Evolutionary conservation across 1,140 invertebrate genomes (phyloP), one percentile per base, ranked within the genome.

Genomic region (Ephestia elutella): DNA sequence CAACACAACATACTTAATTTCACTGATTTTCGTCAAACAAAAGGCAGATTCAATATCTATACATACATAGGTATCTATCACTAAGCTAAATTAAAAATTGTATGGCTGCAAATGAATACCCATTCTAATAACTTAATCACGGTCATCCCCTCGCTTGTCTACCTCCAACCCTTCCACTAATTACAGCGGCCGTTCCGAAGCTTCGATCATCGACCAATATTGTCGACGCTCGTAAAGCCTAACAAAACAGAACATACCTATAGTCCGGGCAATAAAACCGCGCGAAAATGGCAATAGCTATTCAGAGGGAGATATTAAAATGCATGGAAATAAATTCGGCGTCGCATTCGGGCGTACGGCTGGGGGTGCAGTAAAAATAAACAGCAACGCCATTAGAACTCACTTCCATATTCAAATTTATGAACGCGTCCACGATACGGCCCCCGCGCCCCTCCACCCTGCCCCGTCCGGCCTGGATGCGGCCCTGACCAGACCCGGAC

Each of bases 321-420:
- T 88, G 83, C 83, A 88, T 88, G 86, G 83, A 85, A 88, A 88
- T 88, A 88, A 86, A 88, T 88, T 86, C 82, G 81, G 81, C 83
- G 82, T 86, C 81, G 82, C 85, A 88, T 86, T 87, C 82, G 82
- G 76, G 75, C 80, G 78, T 84, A 71, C 76, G 70, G 76, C 77
- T 85, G 82, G 83, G 83, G 83, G 83, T 88, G 86, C 83, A 88
- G 86, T 88, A 84, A 88, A 88, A 88, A 88, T 88, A 88, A 86
- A 88, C 86, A 88, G 78, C 75, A 79, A 78, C 83, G 81, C 86
- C 82, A 88, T 88, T 88, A 88, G 83, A 88, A 86, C 83, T 88
- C 86, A 88, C 83, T 86, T 88, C 83, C 78, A 88, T 86, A 88
- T 86, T 88, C 86, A 86, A 88, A 88, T 88, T 86, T 86, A 88